Conservation (phyloP, 2,797 vertebrate genomes). For the Sphenodon punctatus region DNA sequence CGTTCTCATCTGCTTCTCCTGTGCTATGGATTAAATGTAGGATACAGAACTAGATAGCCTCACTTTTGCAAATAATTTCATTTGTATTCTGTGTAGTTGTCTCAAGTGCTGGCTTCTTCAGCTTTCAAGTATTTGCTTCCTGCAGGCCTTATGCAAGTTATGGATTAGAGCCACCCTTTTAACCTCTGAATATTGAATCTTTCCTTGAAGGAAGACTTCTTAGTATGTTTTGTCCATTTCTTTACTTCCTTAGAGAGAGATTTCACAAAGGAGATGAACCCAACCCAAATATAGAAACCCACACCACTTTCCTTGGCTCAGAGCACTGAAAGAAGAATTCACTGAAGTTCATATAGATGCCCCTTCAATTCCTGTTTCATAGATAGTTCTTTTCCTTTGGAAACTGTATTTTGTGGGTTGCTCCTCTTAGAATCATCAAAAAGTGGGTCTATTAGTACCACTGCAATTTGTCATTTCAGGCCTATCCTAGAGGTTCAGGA, state of each 20-base stretch:
- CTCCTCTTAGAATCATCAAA: too few relatives aligned
- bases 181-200: not conserved
- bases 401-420: constrained; percentile 10
- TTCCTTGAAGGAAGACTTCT: not conserved
- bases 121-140: not conserved
- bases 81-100: not conserved
- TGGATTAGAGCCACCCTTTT: not conserved
- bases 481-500: too few relatives aligned
- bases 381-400: not conserved
- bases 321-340: not conserved
- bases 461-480: too few relatives aligned
- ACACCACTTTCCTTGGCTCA: not conserved
- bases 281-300: constrained; percentile 5
- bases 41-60: not conserved
- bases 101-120: not conserved
- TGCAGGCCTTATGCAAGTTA: not conserved
- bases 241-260: not conserved
- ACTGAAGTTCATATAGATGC: not conserved
- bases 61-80: not conserved
- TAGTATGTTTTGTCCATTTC: not conserved
- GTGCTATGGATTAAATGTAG: not conserved
- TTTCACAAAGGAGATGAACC: constrained; percentile 25
- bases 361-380: not conserved
- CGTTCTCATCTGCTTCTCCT: not conserved
- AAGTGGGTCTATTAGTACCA: too few relatives aligned